These are phyloP conservation scores for Lathronympha strigana DNA, from an alignment of 2,888 invertebrate species.

Conservation along the genomic window DNA sequence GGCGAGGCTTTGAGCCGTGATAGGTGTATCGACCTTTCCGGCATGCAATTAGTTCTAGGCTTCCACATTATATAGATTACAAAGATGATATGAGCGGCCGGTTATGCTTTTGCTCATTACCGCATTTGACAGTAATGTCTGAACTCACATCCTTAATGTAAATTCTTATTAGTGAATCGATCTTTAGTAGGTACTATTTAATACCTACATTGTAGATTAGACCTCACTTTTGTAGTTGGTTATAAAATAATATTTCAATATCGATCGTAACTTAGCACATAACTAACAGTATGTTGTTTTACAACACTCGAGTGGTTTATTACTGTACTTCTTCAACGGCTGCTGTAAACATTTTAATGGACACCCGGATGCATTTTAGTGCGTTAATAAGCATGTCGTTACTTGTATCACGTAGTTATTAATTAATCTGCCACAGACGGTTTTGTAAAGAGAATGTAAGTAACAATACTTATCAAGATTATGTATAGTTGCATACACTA, in stretches of 20 bases:
- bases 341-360: slow-evolving; percentile 17
- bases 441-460: not conserved
- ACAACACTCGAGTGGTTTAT: slow-evolving; percentile 9
- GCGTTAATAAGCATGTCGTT: slow-evolving; percentile 11
- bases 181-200: too few relatives aligned
- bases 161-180: too few relatives aligned
- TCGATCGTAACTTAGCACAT: not conserved
- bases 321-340: not conserved
- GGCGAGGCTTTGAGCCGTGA: slow-evolving; percentile 43
- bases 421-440: not conserved
- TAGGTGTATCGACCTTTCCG: slow-evolving; percentile 43
- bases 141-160: too few relatives aligned
- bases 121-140: not conserved
- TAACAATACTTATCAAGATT: not conserved
- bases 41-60: slow-evolving; percentile 25
- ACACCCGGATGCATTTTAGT: slow-evolving; percentile 6
- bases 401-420: slow-evolving; percentile 10
- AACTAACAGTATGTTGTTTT: slow-evolving; percentile 7
- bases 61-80: slow-evolving; percentile 1
- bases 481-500: too few relatives aligned
- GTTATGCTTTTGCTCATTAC: slow-evolving; percentile 4
- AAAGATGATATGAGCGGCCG: not conserved
- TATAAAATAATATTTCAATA: not conserved
- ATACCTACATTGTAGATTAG: too few relatives aligned
- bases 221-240: not conserved